These are phyloP conservation scores for Sebastes elongatus DNA, from an alignment of 2,797 vertebrate genomes.

Conservation along the genomic window DNA sequence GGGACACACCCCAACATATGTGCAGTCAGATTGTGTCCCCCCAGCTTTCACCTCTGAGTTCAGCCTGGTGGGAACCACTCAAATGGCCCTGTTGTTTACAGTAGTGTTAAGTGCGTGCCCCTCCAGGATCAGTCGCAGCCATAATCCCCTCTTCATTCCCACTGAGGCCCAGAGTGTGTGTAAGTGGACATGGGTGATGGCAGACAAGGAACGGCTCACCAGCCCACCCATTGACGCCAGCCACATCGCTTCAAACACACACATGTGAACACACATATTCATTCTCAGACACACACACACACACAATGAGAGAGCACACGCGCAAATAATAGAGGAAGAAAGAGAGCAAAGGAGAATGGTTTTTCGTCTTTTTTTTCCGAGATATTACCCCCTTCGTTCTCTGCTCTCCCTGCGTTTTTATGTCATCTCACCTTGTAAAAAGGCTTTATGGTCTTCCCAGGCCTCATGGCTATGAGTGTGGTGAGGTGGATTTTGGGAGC, in stretches of 20 bases:
- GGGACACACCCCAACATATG: background rate
- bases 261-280: background rate
- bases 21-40: slow-evolving; percentile 11
- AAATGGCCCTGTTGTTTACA: slow-evolving; percentile 77
- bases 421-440: slow-evolving; percentile 84
- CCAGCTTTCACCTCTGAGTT: slow-evolving; percentile 56
- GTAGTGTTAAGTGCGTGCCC: slow-evolving; percentile 78
- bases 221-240: slow-evolving; percentile 48
- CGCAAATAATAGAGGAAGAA: slow-evolving; percentile 24
- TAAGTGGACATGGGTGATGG: slow-evolving; percentile 81
- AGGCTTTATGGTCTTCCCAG: slow-evolving; percentile 76
- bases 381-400: slow-evolving; percentile 46
- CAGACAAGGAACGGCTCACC: slow-evolving; percentile 73
- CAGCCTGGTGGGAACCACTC: slow-evolving; percentile 64
- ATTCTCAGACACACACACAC: background rate
- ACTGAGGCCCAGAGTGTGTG: slow-evolving; percentile 72
- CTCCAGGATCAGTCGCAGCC: slow-evolving; percentile 77
- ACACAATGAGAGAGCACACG: background rate
- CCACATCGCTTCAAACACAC: slow-evolving; percentile 23
- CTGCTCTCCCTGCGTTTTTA: slow-evolving; percentile 69
- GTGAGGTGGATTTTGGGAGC: slow-evolving; percentile 62
- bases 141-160: slow-evolving; percentile 82
- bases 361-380: slow-evolving; percentile 9
- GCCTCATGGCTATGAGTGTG: slow-evolving; percentile 55
- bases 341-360: slow-evolving; percentile 26